Base-by-base conservation (phyloP, 2,888 invertebrate genomes). In the Drosophila subsilvestris region DNA sequence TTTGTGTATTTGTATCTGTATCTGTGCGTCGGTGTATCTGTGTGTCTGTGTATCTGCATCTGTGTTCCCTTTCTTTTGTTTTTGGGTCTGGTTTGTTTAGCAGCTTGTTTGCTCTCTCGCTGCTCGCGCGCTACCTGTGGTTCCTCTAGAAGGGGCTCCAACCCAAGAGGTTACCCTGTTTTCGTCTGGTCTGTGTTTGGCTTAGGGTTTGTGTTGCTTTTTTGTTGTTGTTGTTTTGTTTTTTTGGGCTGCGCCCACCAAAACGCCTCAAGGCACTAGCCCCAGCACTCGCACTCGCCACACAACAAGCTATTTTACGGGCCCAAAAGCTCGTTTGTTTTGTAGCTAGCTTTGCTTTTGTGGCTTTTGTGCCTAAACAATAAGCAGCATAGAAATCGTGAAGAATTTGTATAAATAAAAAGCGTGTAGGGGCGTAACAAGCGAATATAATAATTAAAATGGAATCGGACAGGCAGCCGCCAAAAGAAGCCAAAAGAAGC, bases 381-480 rank as follows among this genome's bases (percentile, higher is more conserved):
- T 48, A 57, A 55, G 48, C 54, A 47, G 55, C 45, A 63, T 66
- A 65, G 48, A 65, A 65, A 62, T 61, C 73, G 74, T 74, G 47
- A 55, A 74, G 73, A 74, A 74, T 74, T 74, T 61, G 74, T 74
- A 67, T 61, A 74, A 67, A 74, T 67, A 74, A 62, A 62, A 54
- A 74, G 59, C 72, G 56, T 58, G 55, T 50, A 58, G 65, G 54
- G 47, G 65, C 14, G 74, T 73, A 73, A 61, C 73, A 66, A 72
- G 73, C 58, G 55, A 65, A 54, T 59, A 74, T 58, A 74, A 74
- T 68, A 74, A 74, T 74, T 74, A 74, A 74, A 74, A 74, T 67
- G 70, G 45, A 70, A 68, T 45, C 53, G 60, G 18, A 42, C 32
- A 32, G 45, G 4, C 25, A 6, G 45, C 9, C 27, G 8, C 37